Percentiles rank a stretch among this genome's conserved stretches.
These are phyloP conservation scores for Schmidtea mediterranea DNA, from an alignment of 1,140 invertebrate genomes.

Conservation along the genomic window DNA sequence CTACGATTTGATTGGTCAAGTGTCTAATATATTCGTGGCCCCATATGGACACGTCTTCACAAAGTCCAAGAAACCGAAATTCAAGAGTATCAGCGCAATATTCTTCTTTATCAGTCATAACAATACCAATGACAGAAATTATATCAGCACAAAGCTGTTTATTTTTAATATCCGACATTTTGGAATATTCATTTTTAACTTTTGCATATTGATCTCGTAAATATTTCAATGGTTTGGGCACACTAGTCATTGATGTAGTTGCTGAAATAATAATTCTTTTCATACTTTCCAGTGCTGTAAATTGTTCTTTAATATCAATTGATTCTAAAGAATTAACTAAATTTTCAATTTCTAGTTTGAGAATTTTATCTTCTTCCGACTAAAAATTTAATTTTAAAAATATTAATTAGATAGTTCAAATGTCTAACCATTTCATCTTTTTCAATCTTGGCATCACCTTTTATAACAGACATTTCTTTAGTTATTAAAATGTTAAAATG, in stretches of 20 bases:
- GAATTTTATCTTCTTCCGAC: no score
- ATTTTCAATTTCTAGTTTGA: no score
- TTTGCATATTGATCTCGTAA: constrained; percentile 69
- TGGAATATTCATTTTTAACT: constrained; percentile 62
- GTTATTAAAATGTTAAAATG: no score
- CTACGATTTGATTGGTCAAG: not conserved
- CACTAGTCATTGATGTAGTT: constrained; percentile 97
- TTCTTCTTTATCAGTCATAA: constrained; percentile 56
- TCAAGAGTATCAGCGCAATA: constrained; percentile 40
- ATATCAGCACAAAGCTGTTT: constrained; percentile 63
- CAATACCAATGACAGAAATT: constrained; percentile 75
- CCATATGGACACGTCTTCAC: constrained; percentile 71
- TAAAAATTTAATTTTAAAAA: no score
- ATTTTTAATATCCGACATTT: constrained; percentile 31
- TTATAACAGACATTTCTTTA: no score
- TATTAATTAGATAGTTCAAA: no score
- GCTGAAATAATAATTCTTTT: constrained; percentile 17
- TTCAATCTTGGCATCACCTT: no score
- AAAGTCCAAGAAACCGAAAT: constrained; percentile 50
- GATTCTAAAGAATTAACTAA: no score
- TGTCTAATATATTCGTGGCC: constrained; percentile 84
- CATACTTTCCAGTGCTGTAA: no score
- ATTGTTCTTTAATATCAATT: no score
- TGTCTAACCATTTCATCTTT: no score
- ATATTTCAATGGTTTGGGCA: constrained; percentile 93